phyloP scores from a whole-genome alignment of 64 coral and sea anemone species.

The Acropora tenuis region DNA sequence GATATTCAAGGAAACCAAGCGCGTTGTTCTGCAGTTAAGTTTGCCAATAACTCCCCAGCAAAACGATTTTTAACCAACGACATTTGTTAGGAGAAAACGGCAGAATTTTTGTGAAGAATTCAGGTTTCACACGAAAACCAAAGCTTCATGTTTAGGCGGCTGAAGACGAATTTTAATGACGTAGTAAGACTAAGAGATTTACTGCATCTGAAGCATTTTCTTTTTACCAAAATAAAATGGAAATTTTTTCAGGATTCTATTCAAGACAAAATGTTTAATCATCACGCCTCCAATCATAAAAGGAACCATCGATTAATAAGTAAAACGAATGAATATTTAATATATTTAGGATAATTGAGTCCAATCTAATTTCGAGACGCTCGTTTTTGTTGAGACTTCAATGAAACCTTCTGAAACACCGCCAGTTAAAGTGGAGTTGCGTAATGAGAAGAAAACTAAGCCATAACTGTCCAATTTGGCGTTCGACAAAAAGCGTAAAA shows the following conservation, averaged over 20 bases:
- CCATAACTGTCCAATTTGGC: no score
- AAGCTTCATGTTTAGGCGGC: no score
- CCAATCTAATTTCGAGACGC: not conserved
- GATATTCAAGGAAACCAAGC: not conserved
- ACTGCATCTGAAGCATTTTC: no score
- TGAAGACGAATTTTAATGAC: no score
- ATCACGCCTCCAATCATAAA: not conserved
- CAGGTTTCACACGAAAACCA: no score
- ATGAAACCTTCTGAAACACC: not conserved
- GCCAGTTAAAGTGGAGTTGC: no score
- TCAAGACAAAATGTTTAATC: not conserved
- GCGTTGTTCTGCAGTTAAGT: not conserved
- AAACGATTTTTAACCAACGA: not conserved
- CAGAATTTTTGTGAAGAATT: not conserved
- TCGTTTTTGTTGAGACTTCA: not conserved
- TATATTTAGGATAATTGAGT: not conserved
- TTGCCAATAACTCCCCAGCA: not conserved
- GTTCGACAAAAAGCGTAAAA: no score
- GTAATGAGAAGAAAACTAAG: no score
- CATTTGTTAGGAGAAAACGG: not conserved
- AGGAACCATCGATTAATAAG: not conserved
- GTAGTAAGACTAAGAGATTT: no score
- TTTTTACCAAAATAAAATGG: no score
- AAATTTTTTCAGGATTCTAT: not conserved
- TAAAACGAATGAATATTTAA: constrained; percentile 34